Evolutionary conservation across 2,888 invertebrate species (phyloP), one percentile per base, ranked within the genome.

Genomic region (Masnerella sp.): DNA sequence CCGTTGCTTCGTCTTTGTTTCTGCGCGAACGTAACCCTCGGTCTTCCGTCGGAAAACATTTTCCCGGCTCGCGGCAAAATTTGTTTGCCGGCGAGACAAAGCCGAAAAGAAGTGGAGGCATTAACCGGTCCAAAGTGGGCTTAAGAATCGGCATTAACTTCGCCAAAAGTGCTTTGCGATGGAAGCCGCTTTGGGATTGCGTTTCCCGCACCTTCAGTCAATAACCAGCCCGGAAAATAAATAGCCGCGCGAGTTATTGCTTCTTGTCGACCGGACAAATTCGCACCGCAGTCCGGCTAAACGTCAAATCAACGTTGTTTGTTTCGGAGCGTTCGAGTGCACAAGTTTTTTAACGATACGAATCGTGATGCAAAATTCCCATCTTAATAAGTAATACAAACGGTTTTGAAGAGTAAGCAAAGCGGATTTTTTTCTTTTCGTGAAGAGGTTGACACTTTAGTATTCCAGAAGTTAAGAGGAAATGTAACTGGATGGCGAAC

Each of bases 71-170:
- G 62, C 47, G 64, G 68, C 62, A 12, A 58, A 73, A 73, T 73
- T 73, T 62, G 67, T 73, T 73, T 73, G 58, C 58, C 32, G 18
- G 42, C 15, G 36, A 69, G 64, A 74, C 68, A 64, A 74, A 59
- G 54, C 47, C 38, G 52, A 59, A 54, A 68, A 64, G 54, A 62
- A 68, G 68, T 38, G 58, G 34, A 38, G 38, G 62, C 59, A 67
- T 67, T 72, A 72, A 59, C 58, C 32, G 52, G 15, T 12, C 54
- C 30, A 51, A 72, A 77, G 75, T 74, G 74, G 72, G 76, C 78
- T 79, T 64, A 77, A 75, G 77, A 77, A 78, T 79, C 76, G 59
- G 71, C 69, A 70, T 75, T 74, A 76, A 77, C 76, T 77, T 75
- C 65, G 62, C 64, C 71, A 73, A 74, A 65, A 77, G 76, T 78